phyloP scores from a whole-genome alignment of 2,888 invertebrate species.

The Macrophya annulata region DNA sequence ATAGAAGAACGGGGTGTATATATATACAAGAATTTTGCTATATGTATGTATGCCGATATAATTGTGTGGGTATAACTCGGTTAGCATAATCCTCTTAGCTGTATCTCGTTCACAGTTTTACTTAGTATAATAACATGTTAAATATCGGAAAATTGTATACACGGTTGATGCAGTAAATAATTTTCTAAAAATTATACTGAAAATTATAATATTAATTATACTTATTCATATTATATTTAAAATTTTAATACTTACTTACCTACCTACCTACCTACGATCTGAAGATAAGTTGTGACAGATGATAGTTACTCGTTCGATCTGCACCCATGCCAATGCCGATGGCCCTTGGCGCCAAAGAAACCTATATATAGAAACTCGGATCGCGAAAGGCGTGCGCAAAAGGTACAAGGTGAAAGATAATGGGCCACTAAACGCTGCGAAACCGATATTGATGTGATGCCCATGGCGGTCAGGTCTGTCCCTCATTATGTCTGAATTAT shows the following conservation, averaged over 20 bases:
- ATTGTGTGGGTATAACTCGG: not conserved
- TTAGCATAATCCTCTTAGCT: constrained; percentile 30
- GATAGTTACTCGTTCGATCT: not conserved
- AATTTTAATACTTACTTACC: not conserved
- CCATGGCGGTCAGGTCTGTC: constrained; percentile 62
- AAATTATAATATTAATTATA: not conserved
- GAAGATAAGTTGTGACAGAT: constrained; percentile 12
- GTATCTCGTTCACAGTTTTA: constrained; percentile 33
- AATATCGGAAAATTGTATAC: too few relatives aligned
- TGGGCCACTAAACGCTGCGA: constrained; percentile 50
- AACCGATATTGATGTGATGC: constrained; percentile 55
- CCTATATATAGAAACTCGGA: constrained; percentile 7
- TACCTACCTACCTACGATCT: not conserved
- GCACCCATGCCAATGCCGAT: not conserved
- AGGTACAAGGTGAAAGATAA: constrained; percentile 55
- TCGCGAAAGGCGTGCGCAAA: constrained; percentile 50
- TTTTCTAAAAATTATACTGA: not conserved
- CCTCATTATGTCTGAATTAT: constrained; percentile 67
- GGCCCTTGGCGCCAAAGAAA: constrained; percentile 37
- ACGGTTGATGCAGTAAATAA: too few relatives aligned
- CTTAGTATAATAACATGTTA: too few relatives aligned
- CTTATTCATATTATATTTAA: not conserved
- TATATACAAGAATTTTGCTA: not conserved
- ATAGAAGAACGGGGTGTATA: not conserved
- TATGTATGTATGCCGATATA: not conserved